phyloP scores from a whole-genome alignment of 2,888 invertebrate genomes.

The Eupsilia transversa region DNA sequence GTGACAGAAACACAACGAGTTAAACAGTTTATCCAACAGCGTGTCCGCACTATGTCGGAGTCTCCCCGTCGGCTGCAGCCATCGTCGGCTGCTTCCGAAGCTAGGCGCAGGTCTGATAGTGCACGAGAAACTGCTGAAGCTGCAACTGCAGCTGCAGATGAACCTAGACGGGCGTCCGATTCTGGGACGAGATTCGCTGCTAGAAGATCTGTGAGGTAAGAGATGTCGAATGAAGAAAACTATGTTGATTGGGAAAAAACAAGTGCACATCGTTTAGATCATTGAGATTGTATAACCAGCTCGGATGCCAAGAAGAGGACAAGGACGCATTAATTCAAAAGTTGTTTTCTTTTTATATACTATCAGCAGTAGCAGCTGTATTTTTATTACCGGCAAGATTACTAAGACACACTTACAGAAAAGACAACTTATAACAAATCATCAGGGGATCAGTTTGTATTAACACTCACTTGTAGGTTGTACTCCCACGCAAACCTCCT shows the following conservation, averaged over 20 bases:
- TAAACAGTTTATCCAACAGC: slow-evolving; percentile 73
- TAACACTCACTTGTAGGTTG: not conserved
- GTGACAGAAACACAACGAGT: slow-evolving; percentile 56
- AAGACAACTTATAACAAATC: not conserved
- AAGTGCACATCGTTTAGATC: no score
- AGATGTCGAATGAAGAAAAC: not conserved
- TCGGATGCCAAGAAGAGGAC: not conserved
- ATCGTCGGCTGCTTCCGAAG: slow-evolving; percentile 75
- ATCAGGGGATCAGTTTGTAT: slow-evolving; percentile 28
- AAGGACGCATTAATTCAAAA: not conserved
- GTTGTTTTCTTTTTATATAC: not conserved
- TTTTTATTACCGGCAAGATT: not conserved
- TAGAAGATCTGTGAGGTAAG: slow-evolving; percentile 83
- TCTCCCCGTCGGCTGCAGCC: slow-evolving; percentile 84
- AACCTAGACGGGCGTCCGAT: slow-evolving; percentile 84
- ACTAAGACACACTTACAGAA: not conserved
- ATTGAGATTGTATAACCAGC: not conserved
- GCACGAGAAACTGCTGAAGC: slow-evolving; percentile 73
- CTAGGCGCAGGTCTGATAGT: slow-evolving; percentile 83
- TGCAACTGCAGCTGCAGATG: slow-evolving; percentile 68
- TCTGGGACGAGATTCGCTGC: slow-evolving; percentile 79
- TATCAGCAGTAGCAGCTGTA: not conserved
- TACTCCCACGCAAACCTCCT: not conserved
- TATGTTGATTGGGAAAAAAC: not conserved
- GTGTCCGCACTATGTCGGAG: slow-evolving; percentile 85